Evolutionary conservation across 2,113 vertebrate genomes (phyloP).

Genomic region (Panthera tigris): DNA sequence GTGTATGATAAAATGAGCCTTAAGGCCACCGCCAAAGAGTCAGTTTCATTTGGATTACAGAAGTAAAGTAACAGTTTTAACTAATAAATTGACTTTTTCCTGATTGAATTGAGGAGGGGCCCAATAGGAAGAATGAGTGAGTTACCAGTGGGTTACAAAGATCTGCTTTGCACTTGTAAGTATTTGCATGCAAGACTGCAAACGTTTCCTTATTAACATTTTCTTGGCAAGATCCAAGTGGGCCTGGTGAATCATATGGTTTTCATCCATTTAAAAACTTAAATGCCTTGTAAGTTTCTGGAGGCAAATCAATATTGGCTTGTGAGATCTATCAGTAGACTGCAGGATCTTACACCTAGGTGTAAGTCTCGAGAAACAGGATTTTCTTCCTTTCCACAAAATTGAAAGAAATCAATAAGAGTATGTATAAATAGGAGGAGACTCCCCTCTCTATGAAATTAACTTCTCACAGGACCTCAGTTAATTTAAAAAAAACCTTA

Average conservation of each 20-base stretch:
- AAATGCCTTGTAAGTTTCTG: not conserved
- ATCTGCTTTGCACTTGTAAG: not conserved
- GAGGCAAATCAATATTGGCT: not conserved
- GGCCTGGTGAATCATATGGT: not conserved
- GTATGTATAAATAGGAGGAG: not conserved
- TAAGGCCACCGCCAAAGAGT: not conserved
- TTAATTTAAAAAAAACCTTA: not conserved
- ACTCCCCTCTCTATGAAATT: not conserved
- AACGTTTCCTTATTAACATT: not conserved
- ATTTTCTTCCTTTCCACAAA: slow-evolving; percentile 14
- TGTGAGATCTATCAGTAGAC: not conserved
- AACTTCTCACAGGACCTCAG: not conserved
- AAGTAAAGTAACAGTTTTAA: not conserved
- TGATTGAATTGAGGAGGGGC: not conserved
- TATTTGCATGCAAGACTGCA: not conserved
- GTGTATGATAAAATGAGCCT: not conserved
- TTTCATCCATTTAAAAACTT: not conserved
- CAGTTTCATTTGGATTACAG: not conserved
- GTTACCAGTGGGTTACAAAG: not conserved
- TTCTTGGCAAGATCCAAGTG: not conserved
- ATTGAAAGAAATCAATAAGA: not conserved
- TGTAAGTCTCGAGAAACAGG: not conserved
- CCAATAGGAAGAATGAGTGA: not conserved
- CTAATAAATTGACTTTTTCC: not conserved
- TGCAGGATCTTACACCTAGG: not conserved